phyloP scores from a whole-genome alignment of 2,113 vertebrate species.

The Vulpes lagopus region DNA sequence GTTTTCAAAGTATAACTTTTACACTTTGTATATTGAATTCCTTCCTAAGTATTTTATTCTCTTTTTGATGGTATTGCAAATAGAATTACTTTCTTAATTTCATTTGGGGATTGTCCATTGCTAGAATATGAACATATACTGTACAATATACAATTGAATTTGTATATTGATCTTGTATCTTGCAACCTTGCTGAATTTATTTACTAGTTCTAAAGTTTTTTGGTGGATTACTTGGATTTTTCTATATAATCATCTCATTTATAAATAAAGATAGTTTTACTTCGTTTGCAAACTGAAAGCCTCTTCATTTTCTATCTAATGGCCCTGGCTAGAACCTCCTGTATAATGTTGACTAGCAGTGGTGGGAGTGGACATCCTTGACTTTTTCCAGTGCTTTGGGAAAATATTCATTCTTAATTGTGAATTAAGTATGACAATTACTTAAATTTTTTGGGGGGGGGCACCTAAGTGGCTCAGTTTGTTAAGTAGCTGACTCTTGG shows the following conservation, averaged over 20 bases:
- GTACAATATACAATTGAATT: not conserved
- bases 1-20: constrained; percentile 27
- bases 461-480: not conserved
- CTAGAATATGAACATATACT: not conserved
- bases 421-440: not conserved
- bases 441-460: not conserved
- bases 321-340: not conserved
- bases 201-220: not conserved
- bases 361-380: not conserved
- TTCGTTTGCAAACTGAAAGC: not conserved
- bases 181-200: not conserved
- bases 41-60: not conserved
- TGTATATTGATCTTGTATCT: constrained; percentile 1
- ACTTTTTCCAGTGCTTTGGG: not conserved
- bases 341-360: not conserved
- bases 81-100: not conserved
- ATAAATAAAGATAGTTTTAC: not conserved
- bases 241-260: not conserved
- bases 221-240: not conserved
- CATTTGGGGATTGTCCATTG: not conserved
- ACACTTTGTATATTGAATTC: not conserved
- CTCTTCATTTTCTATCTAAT: not conserved
- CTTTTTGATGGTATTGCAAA: not conserved
- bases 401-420: not conserved
- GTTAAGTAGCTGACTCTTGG: not conserved